A percentile compares a stretch with the other conserved stretches of the same genome.
Evolutionary conservation across 2,113 vertebrate species (phyloP).

Genomic region (Ia io): DNA sequence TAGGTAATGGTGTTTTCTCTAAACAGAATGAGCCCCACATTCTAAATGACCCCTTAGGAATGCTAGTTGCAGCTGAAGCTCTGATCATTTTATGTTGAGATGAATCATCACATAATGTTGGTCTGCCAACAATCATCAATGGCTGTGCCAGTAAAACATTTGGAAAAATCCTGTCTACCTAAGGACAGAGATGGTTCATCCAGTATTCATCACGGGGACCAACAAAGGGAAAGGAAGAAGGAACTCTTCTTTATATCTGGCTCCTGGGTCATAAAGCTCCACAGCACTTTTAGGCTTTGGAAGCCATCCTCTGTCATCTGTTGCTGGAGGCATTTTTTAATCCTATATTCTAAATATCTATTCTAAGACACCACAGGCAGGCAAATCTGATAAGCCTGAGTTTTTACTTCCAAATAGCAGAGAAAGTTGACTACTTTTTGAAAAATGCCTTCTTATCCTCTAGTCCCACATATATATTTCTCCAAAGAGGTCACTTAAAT

Average conservation of each 20-base stretch:
- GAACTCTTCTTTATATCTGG: background rate
- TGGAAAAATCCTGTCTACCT: background rate
- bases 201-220: background rate
- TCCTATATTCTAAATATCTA: background rate
- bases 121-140: background rate
- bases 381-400: background rate
- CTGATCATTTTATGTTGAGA: background rate
- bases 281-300: background rate
- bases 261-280: background rate
- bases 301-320: background rate
- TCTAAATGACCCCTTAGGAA: background rate
- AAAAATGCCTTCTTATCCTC: background rate
- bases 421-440: background rate
- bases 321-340: background rate
- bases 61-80: background rate
- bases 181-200: background rate
- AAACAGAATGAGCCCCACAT: background rate
- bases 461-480: background rate
- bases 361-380: background rate
- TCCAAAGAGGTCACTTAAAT: conserved; percentile 3
- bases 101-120: background rate
- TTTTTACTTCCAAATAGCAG: background rate
- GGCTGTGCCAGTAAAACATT: background rate
- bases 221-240: background rate
- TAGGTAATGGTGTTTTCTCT: background rate